These are phyloP conservation scores for Diadromus collaris DNA, from an alignment of 2,888 invertebrate species.

Conservation along the genomic window DNA sequence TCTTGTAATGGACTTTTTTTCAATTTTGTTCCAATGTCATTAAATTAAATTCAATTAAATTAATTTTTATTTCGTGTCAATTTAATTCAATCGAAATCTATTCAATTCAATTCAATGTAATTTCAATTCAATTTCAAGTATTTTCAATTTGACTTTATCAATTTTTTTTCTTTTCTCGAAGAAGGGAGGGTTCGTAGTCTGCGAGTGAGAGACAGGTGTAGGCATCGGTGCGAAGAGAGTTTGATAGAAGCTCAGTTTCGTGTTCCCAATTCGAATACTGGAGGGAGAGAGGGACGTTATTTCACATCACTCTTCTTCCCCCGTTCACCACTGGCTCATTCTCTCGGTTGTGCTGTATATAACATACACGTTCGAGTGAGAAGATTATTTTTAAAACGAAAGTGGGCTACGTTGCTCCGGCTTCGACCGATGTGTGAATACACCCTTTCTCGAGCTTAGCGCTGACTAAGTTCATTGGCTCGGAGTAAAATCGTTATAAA, in stretches of 20 bases:
- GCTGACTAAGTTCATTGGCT: slow-evolving; percentile 51
- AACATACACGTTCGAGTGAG: slow-evolving; percentile 23
- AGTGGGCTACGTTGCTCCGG: slow-evolving; percentile 60
- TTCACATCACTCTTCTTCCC: slow-evolving; percentile 36
- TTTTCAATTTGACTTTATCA: no score
- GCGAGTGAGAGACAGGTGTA: slow-evolving; percentile 16
- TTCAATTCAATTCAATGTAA: no score
- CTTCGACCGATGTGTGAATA: slow-evolving; percentile 50
- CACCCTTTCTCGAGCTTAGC: slow-evolving; percentile 38
- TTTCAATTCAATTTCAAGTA: no score
- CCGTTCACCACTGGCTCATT: slow-evolving; percentile 29
- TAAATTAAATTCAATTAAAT: no score
- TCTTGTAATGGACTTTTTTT: no score
- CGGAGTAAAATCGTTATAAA: slow-evolving; percentile 38
- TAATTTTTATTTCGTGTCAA: no score
- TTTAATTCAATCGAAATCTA: no score
- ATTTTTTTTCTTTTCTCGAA: no score
- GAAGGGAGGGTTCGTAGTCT: no score
- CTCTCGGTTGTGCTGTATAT: slow-evolving; percentile 13
- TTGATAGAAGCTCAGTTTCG: slow-evolving; percentile 23
- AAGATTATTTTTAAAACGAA: slow-evolving; percentile 62
- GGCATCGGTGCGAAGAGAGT: slow-evolving; percentile 6
- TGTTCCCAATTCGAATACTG: slow-evolving; percentile 11
- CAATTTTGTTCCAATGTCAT: no score
- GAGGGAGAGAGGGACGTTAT: slow-evolving; percentile 26